Percentiles rank a stretch among this genome's conserved stretches.
Conservation (phyloP, 2,888 invertebrate species). For the Ceraclea dissimilis region DNA sequence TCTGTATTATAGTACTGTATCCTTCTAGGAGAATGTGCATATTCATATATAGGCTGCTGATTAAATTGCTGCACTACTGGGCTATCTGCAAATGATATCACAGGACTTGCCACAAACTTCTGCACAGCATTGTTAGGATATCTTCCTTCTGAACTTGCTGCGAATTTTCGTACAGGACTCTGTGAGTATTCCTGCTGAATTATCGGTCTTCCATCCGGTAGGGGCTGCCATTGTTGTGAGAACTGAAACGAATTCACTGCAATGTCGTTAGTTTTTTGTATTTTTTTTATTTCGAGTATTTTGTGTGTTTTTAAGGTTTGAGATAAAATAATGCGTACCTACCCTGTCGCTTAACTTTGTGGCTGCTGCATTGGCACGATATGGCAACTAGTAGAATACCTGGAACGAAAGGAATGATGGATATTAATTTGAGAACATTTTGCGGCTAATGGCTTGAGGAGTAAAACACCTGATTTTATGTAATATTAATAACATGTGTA, state of each 20-base stretch:
- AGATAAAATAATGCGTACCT: constrained; percentile 31
- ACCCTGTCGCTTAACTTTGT: constrained; percentile 26
- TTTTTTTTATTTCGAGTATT: not conserved
- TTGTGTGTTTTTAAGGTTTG: not conserved
- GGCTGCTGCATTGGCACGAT: not conserved
- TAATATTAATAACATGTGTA: too few species aligned
- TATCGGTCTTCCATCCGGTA: constrained; percentile 3
- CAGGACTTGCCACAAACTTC: too few species aligned
- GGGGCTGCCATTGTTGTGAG: constrained; percentile 5
- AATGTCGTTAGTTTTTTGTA: constrained; percentile 17
- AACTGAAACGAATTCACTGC: constrained; percentile 16
- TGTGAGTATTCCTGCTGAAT: constrained; percentile 1
- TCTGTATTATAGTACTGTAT: not conserved
- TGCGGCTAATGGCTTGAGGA: not conserved
- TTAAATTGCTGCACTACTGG: too few species aligned
- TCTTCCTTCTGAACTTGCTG: too few species aligned
- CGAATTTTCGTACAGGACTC: not conserved
- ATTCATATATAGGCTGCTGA: not conserved
- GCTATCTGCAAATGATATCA: too few species aligned
- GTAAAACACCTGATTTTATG: too few species aligned
- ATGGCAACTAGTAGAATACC: constrained; percentile 9
- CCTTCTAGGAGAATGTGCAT: not conserved
- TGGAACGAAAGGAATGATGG: constrained; percentile 8
- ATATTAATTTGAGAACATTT: not conserved
- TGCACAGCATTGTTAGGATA: too few species aligned